phyloP scores from a whole-genome alignment of 2,888 invertebrate species.

The Philhelius pedissequus region DNA sequence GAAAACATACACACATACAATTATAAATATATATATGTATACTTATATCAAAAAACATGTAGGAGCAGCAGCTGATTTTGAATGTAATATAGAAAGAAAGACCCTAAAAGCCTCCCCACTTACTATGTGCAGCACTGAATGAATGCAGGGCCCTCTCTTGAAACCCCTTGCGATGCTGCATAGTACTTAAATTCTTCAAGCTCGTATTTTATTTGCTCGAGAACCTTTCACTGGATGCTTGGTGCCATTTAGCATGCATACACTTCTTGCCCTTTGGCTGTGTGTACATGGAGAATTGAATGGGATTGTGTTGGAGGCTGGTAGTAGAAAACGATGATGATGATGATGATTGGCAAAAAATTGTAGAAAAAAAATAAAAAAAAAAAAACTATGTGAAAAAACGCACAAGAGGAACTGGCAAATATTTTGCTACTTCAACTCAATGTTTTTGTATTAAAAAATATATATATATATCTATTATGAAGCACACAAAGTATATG shows the following conservation, averaged over 20 bases:
- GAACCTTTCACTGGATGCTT: constrained; percentile 37
- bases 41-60: constrained; percentile 14
- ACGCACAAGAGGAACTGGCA: constrained; percentile 43
- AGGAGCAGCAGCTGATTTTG: constrained; percentile 6
- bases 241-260: constrained; percentile 63
- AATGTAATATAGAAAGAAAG: neutral
- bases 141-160: neutral
- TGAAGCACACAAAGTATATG: constrained; percentile 12
- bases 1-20: neutral
- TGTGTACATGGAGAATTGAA: constrained; percentile 13
- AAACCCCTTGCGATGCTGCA: neutral
- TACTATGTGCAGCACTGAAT: neutral
- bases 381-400: constrained; percentile 28
- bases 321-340: constrained; percentile 40
- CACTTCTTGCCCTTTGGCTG: constrained; percentile 58
- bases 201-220: constrained; percentile 57
- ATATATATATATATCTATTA: no score
- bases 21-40: neutral
- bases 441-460: constrained; percentile 66
- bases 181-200: constrained; percentile 54
- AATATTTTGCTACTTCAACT: constrained; percentile 66
- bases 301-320: constrained; percentile 1
- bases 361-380: neutral
- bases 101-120: constrained; percentile 28
- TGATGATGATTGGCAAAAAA: constrained; percentile 64